These are phyloP conservation scores for Corythaeola cristata DNA, from an alignment of 2,113 vertebrate species.

Conservation along the genomic window DNA sequence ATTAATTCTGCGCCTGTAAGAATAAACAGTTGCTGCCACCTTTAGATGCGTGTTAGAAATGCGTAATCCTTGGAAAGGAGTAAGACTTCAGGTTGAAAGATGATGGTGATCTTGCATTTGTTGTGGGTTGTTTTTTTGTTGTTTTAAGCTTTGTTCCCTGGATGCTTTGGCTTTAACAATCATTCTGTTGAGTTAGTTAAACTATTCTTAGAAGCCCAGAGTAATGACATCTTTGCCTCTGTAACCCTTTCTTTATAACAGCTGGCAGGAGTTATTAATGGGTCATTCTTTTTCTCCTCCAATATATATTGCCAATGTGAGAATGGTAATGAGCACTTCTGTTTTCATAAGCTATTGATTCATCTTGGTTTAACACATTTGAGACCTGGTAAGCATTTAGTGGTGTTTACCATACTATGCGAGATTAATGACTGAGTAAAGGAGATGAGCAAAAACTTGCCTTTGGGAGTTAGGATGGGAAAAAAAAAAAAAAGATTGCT, in stretches of 20 bases:
- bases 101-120: not conserved
- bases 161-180: not conserved
- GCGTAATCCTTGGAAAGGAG: not conserved
- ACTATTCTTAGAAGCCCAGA: not conserved
- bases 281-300: not conserved
- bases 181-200: not conserved
- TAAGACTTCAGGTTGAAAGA: not conserved
- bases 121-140: not conserved
- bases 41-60: slow-evolving; percentile 19
- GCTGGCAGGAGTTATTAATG: not conserved
- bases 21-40: slow-evolving; percentile 36
- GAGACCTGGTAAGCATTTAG: not conserved
- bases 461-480: not conserved
- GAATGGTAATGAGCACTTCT: not conserved
- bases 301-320: not conserved
- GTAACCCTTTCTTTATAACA: not conserved
- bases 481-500: not conserved
- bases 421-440: not conserved
- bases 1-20: not conserved
- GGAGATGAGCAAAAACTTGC: not conserved
- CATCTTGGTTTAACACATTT: not conserved
- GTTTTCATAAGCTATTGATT: not conserved
- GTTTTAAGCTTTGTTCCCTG: not conserved
- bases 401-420: not conserved
- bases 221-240: not conserved